phyloP scores from a whole-genome alignment of 2,797 vertebrate species.

The Sciurus carolinensis region DNA sequence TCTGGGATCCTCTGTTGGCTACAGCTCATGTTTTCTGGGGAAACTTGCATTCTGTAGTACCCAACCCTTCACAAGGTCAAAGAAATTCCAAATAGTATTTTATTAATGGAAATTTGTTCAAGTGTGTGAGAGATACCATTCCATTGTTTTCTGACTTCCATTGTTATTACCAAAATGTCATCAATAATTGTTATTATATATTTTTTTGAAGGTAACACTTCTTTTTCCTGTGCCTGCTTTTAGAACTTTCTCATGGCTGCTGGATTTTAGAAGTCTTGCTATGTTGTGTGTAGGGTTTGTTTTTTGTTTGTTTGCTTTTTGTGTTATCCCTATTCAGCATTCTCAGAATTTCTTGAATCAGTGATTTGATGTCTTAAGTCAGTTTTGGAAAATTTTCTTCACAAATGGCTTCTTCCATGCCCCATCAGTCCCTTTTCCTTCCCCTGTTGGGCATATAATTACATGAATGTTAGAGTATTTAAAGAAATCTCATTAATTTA shows the following conservation, averaged over 20 bases:
- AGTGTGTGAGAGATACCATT: background rate
- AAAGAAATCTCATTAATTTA: slow-evolving; percentile 7
- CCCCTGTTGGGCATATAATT: background rate
- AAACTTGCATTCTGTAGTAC: background rate
- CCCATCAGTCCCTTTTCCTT: background rate
- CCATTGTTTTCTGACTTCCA: slow-evolving; percentile 5
- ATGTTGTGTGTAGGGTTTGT: background rate
- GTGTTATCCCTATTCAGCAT: background rate
- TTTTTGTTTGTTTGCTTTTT: slow-evolving; percentile 20
- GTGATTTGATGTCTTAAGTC: background rate
- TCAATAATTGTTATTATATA: background rate
- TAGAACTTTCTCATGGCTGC: background rate
- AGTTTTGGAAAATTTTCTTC: slow-evolving; percentile 10
- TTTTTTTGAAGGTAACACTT: slow-evolving; percentile 22
- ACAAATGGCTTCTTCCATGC: background rate
- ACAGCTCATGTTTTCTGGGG: background rate
- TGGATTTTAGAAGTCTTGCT: slow-evolving; percentile 46
- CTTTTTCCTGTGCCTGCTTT: slow-evolving; percentile 5
- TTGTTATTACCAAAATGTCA: background rate
- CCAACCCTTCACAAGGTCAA: background rate
- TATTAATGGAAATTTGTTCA: background rate
- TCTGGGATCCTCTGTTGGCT: background rate
- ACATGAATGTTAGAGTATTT: background rate
- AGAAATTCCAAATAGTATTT: slow-evolving; percentile 6
- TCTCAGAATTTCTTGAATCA: slow-evolving; percentile 22